Evolutionary conservation across 2,888 invertebrate species (phyloP), one percentile per base, ranked within the genome.

Genomic region (Chromoteleia sp.): DNA sequence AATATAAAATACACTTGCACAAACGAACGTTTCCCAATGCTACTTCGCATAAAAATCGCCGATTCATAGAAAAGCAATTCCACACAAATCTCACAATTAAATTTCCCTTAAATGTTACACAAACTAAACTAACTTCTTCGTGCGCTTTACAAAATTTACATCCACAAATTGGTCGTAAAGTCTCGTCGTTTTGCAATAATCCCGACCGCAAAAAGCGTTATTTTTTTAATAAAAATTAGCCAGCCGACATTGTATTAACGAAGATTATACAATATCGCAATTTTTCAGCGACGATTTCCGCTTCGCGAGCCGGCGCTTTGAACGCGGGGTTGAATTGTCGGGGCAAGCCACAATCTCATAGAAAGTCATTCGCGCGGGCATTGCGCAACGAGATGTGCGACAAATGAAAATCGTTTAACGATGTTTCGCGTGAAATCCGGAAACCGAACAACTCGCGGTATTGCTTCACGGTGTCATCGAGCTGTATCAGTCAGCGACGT

Each of bases 341-440:
- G 50, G 56, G 39, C 14, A 54, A 25, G n/a, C 56, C 50, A 10
- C 61, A 65, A 65, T 71, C 71, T 10, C 58, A 48, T 81, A 81
- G 81, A 81, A 81, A 81, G 81, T 81, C 81, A 59, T 19, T 39
- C 68, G 41, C 17, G 58, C 39, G 33, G 56, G 67, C 41, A 15
- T 77, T 81, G 45, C 67, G 45, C 25, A 76, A 77, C 17, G 12
- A 25, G 43, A 50, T 65, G 59, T 12, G 54, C 71, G 71, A 81
- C 67, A 81, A 81, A 67, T 50, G 59, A 71, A 76, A 58, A 81
- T 50, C 65, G 50, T 29, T 67, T 61, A 63, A 68, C 54, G 29
- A 61, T 10, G 30, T 29, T 63, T 45, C 54, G 54, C 48, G 76
- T 54, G 81, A 76, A 81, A 81, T 68, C 56, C 76, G 81, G 81